Base-by-base conservation (phyloP, 2,113 vertebrate genomes). In the Eleginops maclovinus region DNA sequence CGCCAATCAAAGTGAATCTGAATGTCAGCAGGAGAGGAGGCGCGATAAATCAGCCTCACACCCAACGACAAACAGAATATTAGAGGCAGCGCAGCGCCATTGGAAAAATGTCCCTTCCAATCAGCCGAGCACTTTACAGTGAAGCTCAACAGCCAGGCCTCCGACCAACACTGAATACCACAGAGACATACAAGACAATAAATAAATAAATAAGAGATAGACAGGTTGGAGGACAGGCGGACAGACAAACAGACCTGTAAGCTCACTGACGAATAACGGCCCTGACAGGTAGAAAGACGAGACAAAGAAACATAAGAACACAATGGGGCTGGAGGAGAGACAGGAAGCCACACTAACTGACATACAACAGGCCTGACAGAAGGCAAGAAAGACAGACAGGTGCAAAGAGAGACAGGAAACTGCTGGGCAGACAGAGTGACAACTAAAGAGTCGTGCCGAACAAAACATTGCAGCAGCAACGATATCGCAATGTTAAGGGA, bases 41-140 rank as follows among this genome's bases (percentile, higher is more conserved):
- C 77, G 82, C 88, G 91, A 94, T 92, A 92, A 93, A 94, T 93
- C 92, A 92, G 88, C 86, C 72, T 74, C 79, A 64, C 78, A 78
- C 84, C 87, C 85, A 61, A 93, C 75, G 90, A 94, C 91, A 95
- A 94, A 94, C 90, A 92, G 82, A 93, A 92, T 93, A 93, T 91
- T 90, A 89, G 86, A 90, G 69, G 78, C 89, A 84, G 89, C 73
- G 46, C 64, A 16, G 83, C 58, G 22, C 85, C 83, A 94, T 92
- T 91, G 92, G 91, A 93, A 92, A 94, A 93, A 88, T 51, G 92
- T 94, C 93, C 89, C 87, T 84, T 90, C 86, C 82, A 93, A 95
- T 93, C 87, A 93, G 75, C 81, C n/a, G 46, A 81, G 81, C 85
- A 89, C 91, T 94, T 93, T 90, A 92, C 89, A 87, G 87, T 79